Evolutionary conservation across 2,113 vertebrate species (phyloP).

Genomic region (Amblyopsis rosae): DNA sequence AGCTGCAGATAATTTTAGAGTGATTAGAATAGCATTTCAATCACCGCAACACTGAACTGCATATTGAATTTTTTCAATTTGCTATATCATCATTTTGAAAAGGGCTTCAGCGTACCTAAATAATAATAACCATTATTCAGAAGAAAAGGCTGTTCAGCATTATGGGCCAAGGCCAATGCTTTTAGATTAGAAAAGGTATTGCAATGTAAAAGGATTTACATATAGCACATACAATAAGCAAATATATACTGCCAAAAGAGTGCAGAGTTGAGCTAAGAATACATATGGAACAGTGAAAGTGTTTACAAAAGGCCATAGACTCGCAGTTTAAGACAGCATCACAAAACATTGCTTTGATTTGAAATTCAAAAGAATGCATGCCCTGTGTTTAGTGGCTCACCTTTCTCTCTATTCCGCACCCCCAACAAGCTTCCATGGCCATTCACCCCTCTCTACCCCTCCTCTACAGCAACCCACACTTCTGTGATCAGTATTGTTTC

Average conservation of each 20-base stretch:
- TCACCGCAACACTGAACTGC: background rate
- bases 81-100: background rate
- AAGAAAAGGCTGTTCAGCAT: background rate
- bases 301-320: too few species aligned
- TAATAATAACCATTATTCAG: background rate
- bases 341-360: too few species aligned
- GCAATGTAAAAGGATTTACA: background rate
- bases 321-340: too few species aligned
- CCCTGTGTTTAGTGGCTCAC: too few species aligned
- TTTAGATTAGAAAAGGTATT: slow-evolving; percentile 32
- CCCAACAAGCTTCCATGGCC: too few species aligned
- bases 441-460: too few species aligned
- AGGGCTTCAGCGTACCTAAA: background rate
- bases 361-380: too few species aligned
- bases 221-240: background rate
- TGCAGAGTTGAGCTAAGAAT: too few species aligned
- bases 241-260: background rate
- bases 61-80: background rate
- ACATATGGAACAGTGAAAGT: too few species aligned
- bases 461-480: too few species aligned
- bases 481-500: too few species aligned
- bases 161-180: background rate
- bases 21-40: background rate
- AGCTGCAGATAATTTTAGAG: background rate
- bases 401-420: too few species aligned